Evolutionary conservation across 1,140 invertebrate genomes (phyloP).

Genomic region (Rhizoglyphus robini): DNA sequence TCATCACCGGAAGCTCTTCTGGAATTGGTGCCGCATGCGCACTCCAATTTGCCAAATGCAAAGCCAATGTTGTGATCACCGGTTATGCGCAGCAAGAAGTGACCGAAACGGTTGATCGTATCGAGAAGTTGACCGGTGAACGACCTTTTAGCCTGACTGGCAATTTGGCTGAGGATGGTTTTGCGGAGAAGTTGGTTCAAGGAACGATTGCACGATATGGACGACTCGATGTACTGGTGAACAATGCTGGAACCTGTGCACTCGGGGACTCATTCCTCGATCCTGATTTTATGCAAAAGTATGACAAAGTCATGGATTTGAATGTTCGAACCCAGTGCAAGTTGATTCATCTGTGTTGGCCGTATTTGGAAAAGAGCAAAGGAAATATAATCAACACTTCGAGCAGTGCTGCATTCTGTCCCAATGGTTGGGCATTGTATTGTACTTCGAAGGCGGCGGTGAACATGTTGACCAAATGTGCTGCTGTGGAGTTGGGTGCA

Average conservation of each 20-base stretch:
- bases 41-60: not conserved
- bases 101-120: not conserved
- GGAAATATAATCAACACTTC: conserved; percentile 80
- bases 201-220: conserved; percentile 75
- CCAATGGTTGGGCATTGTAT: conserved; percentile 29
- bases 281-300: conserved; percentile 9
- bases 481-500: conserved; percentile 32
- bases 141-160: not conserved
- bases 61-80: conserved; percentile 7
- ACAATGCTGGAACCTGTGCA: conserved; percentile 17
- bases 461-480: conserved; percentile 34
- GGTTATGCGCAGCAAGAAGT: conserved; percentile 6
- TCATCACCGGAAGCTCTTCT: conserved; percentile 1
- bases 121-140: not conserved
- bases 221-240: conserved; percentile 36
- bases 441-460: conserved; percentile 33
- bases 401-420: conserved; percentile 58
- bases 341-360: conserved; percentile 62
- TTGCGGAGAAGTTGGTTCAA: not conserved
- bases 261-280: not conserved
- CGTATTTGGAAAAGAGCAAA: conserved; percentile 60
- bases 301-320: conserved; percentile 3
- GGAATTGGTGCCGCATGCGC: conserved; percentile 13
- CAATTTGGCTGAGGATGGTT: not conserved
- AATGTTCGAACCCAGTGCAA: not conserved